Evolutionary conservation across 1,140 invertebrate genomes (phyloP).

Genomic region (Papilio aristodemus): DNA sequence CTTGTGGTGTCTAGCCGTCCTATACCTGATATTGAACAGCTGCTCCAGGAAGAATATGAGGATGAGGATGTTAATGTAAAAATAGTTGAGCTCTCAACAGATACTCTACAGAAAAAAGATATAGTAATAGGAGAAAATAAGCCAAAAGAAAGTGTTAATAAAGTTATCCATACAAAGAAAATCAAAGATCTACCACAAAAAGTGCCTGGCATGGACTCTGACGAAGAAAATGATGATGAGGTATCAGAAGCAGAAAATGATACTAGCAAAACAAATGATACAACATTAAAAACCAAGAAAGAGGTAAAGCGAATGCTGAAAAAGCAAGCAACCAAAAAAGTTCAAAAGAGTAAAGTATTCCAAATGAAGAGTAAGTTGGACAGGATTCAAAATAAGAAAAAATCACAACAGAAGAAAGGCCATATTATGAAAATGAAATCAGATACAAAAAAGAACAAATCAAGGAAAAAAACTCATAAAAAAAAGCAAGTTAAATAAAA

Average conservation of each 20-base stretch:
- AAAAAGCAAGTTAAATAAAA: conserved; percentile 59
- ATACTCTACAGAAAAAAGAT: conserved; percentile 83
- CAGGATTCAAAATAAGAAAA: conserved; percentile 82
- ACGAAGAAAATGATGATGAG: conserved; percentile 72
- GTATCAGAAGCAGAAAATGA: conserved; percentile 64
- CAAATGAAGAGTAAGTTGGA: conserved; percentile 86
- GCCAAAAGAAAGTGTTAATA: conserved; percentile 63
- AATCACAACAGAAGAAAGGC: conserved; percentile 73
- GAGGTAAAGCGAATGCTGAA: conserved; percentile 85
- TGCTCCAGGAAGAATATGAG: conserved; percentile 85
- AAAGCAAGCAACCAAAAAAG: conserved; percentile 84
- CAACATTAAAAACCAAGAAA: conserved; percentile 81
- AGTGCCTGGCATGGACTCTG: conserved; percentile 71
- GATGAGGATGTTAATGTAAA: conserved; percentile 88
- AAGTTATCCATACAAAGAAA: conserved; percentile 44
- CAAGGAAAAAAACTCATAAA: conserved; percentile 65
- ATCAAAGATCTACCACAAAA: conserved; percentile 46
- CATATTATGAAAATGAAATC: conserved; percentile 56
- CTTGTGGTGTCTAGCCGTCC: conserved; percentile 83
- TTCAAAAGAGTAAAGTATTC: conserved; percentile 87
- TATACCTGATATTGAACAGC: conserved; percentile 84
- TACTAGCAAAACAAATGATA: conserved; percentile 69
- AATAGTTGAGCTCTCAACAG: conserved; percentile 85
- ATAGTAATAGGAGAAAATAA: conserved; percentile 86
- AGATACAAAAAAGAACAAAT: conserved; percentile 68